Conservation (phyloP, 2,797 vertebrate species). For the Echeneis naucrates region DNA sequence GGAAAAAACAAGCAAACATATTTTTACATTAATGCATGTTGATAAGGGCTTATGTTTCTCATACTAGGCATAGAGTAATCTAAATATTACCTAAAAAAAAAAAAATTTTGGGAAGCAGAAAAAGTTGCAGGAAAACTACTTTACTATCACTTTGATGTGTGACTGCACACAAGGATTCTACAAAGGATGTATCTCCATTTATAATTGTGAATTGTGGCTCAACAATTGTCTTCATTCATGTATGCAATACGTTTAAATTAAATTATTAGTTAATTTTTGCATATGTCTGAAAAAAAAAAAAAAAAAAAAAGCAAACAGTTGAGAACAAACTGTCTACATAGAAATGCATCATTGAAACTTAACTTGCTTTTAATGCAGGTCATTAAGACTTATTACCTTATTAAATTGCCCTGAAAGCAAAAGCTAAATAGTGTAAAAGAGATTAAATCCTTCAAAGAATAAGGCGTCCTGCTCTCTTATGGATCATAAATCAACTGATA, state of each 20-base stretch:
- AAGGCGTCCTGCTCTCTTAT: constrained; percentile 33
- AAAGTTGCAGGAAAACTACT: background rate
- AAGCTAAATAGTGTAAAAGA: constrained; percentile 4
- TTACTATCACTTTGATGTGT: no score
- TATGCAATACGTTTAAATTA: background rate
- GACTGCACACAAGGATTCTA: background rate
- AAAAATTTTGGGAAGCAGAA: background rate
- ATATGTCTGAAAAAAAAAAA: background rate
- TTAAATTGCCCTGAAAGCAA: constrained; percentile 1
- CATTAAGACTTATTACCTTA: background rate
- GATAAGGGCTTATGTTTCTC: constrained; percentile 30
- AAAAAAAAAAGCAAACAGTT: background rate
- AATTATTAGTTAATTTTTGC: background rate
- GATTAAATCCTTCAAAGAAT: constrained; percentile 12
- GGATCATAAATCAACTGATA: constrained; percentile 22
- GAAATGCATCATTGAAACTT: background rate
- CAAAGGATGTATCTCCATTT: background rate
- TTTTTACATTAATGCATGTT: constrained; percentile 19
- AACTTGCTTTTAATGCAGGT: background rate
- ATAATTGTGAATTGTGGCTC: background rate
- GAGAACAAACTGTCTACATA: background rate
- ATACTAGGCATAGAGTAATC: constrained; percentile 17
- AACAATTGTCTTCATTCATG: background rate
- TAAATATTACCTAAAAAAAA: constrained; percentile 36
- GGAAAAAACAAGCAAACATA: background rate